phyloP scores from a whole-genome alignment of 2,797 vertebrate species.

The Thaleichthys pacificus region DNA sequence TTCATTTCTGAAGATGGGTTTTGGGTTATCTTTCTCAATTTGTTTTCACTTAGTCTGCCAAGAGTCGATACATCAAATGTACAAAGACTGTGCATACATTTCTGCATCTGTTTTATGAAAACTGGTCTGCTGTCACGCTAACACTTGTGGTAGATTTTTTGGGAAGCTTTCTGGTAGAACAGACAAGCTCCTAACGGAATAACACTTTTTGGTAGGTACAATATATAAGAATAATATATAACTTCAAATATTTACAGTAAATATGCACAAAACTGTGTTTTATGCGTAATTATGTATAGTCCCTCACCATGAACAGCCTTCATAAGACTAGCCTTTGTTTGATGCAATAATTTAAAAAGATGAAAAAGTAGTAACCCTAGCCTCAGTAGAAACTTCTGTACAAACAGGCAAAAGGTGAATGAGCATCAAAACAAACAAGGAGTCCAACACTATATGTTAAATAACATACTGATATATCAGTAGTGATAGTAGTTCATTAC shows the following conservation, averaged over 20 bases:
- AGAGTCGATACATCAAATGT: constrained; percentile 34
- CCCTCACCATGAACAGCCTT: constrained; percentile 56
- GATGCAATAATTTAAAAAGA: constrained; percentile 70
- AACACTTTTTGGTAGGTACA: constrained; percentile 60
- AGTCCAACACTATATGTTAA: constrained; percentile 29
- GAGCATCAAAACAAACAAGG: constrained; percentile 51
- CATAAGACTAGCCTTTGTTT: constrained; percentile 50
- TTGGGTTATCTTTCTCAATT: constrained; percentile 40
- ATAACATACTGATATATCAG: constrained; percentile 33
- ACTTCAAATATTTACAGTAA: constrained; percentile 65
- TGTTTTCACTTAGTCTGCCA: constrained; percentile 34
- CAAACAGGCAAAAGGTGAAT: constrained; percentile 68
- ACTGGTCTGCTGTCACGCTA: constrained; percentile 32
- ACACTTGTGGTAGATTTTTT: constrained; percentile 56
- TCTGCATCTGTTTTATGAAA: constrained; percentile 44
- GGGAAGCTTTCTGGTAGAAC: constrained; percentile 56
- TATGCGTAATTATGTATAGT: constrained; percentile 60
- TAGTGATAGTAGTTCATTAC: constrained; percentile 37
- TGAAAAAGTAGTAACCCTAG: constrained; percentile 76
- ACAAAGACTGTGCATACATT: constrained; percentile 47
- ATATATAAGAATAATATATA: constrained; percentile 62
- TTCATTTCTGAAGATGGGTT: constrained; percentile 26
- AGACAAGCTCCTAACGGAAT: constrained; percentile 36
- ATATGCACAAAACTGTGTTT: constrained; percentile 48
- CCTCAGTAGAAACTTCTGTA: constrained; percentile 73